Evolutionary conservation across 2,797 vertebrate genomes (phyloP), one percentile per base, ranked within the genome.

Genomic region (Heterohyrax brucei): DNA sequence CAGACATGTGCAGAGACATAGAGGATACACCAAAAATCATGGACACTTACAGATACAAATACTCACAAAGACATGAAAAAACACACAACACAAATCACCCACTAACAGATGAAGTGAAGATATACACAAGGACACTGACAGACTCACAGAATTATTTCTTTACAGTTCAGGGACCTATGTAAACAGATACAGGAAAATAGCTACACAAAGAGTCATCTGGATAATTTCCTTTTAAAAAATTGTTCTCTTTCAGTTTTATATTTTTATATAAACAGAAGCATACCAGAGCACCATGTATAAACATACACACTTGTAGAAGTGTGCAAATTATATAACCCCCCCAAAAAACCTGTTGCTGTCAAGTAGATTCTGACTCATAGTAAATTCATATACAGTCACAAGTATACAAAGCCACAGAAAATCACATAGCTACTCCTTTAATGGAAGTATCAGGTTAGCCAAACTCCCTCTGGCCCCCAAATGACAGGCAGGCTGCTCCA

Each of bases 211-310:
- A 91, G 73, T 83, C 68, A 96, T 78, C 22, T n/a, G 84, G 72
- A 39, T 72, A 66, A 87, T 66, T 93, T 82, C 39, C n/a, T 64
- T 83, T 92, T 79, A 77, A 95, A 85, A 95, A 91, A 66, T 19
- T 83, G 72, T 95, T 90, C n/a, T 96, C 82, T 93, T 93, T 84
- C 61, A 83, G 80, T 79, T 87, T 93, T 79, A 89, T 89, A 80
- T 94, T 91, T 95, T 91, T 39, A 22, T 93, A 89, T 92, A 93
- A 91, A 92, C 24, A 94, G 73, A 92, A 96, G 75, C 59, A 96
- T 10, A 95, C 75, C 39, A 93, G 79, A 90, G 7, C n/a, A 94
- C 93, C 85, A 90, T 46, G 46, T 92, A 72, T 95, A 94, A 94
- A 96, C 50, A 85, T 44, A 95, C 50, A 87, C 79, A 95, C 76